Evolutionary conservation across 2,113 vertebrate genomes (phyloP).

Genomic region (Columba janthina): DNA sequence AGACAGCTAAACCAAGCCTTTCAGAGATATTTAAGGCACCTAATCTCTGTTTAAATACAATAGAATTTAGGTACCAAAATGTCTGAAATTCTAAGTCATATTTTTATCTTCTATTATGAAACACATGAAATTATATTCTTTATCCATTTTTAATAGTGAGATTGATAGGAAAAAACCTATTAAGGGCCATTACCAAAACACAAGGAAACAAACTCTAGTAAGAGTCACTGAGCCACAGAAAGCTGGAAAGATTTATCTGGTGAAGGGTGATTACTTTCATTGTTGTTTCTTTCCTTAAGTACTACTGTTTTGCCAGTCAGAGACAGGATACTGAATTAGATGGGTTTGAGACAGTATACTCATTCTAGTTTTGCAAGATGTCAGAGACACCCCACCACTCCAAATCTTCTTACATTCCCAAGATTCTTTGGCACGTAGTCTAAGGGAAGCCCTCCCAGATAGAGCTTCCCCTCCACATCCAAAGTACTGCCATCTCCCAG

Average conservation of each 20-base stretch:
- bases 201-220: not conserved
- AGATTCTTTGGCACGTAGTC: conserved; percentile 77
- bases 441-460: conserved; percentile 86
- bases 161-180: not conserved
- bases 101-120: not conserved
- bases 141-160: not conserved
- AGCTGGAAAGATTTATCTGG: not conserved
- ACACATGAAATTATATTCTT: not conserved
- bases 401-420: conserved; percentile 79
- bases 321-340: not conserved
- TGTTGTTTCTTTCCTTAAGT: not conserved
- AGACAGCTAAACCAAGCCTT: not conserved
- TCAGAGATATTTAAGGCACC: not conserved
- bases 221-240: not conserved
- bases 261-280: not conserved
- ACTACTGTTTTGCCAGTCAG: not conserved
- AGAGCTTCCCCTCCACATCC: conserved; percentile 87
- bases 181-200: not conserved
- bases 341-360: not conserved
- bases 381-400: rapidly evolving
- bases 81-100: not conserved
- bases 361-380: not conserved
- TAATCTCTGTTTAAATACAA: not conserved
- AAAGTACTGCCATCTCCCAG: conserved; percentile 84
- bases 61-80: not conserved